phyloP scores from a whole-genome alignment of 2,888 invertebrate species.

The Lochmaea crataegi region DNA sequence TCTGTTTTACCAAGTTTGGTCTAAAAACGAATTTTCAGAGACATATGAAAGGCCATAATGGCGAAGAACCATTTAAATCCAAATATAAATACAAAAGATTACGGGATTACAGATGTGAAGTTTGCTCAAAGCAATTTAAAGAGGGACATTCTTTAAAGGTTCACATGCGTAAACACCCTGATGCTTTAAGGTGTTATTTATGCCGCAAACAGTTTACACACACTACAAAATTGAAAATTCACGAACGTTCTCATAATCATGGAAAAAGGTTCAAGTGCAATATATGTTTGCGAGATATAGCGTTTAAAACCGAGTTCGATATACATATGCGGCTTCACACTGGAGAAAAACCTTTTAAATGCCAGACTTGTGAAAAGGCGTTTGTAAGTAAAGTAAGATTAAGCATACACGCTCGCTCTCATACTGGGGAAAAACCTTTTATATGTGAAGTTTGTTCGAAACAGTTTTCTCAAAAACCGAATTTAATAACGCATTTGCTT shows the following conservation, averaged over 20 bases:
- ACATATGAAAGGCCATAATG: conserved; percentile 1
- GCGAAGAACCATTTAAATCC: neutral
- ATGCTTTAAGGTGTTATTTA: neutral
- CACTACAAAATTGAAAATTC: neutral
- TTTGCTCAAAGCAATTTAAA: neutral
- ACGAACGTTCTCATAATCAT: neutral
- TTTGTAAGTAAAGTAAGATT: neutral
- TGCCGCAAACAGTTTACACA: neutral
- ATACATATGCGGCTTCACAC: neutral
- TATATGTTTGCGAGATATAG: neutral
- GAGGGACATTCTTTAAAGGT: neutral
- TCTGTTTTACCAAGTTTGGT: neutral
- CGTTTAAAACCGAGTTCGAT: too few species aligned
- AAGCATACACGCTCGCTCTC: neutral
- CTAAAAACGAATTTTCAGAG: neutral
- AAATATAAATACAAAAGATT: neutral
- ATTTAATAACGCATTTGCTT: neutral
- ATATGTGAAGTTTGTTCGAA: neutral
- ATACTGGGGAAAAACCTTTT: neutral
- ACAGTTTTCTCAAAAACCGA: neutral
- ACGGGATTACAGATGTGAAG: neutral
- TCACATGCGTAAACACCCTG: conserved; percentile 3
- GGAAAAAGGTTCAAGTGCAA: conserved; percentile 1
- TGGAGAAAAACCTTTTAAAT: too few species aligned
- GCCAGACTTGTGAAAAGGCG: neutral